phyloP scores from a whole-genome alignment of 1,140 invertebrate genomes.

The Chironomus striatipennis region DNA sequence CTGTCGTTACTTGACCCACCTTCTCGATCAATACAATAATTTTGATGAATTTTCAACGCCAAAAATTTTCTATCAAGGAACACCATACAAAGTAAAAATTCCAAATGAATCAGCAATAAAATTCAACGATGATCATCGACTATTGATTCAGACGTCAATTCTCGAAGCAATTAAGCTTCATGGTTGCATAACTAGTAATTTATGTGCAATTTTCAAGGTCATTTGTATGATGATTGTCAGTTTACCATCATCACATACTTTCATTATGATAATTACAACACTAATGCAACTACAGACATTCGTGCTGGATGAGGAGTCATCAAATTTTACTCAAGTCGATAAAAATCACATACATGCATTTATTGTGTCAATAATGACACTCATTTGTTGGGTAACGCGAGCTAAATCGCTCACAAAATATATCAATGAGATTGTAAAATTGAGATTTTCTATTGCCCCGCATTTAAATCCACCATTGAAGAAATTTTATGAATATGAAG shows the following conservation, averaged over 20 bases:
- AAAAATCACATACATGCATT: neutral
- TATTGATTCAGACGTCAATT: neutral
- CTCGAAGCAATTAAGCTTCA: neutral
- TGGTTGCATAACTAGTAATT: neutral
- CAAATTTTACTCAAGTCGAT: neutral
- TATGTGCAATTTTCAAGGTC: neutral
- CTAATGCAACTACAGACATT: neutral
- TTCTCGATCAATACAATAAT: neutral
- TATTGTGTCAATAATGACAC: neutral
- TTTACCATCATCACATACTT: neutral
- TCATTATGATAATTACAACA: constrained; percentile 5
- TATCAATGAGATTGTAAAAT: neutral
- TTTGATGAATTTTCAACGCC: neutral
- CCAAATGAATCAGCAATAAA: neutral
- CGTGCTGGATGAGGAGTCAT: neutral
- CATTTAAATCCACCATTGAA: neutral
- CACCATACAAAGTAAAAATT: neutral
- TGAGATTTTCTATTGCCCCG: neutral
- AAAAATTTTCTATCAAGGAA: neutral
- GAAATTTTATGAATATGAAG: neutral
- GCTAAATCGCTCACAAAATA: neutral
- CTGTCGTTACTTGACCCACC: neutral
- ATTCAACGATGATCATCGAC: neutral
- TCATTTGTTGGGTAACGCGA: neutral
- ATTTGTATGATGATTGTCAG: neutral